Evolutionary conservation across 2,888 invertebrate species (phyloP).

Genomic region (Slavum lentiscoides): DNA sequence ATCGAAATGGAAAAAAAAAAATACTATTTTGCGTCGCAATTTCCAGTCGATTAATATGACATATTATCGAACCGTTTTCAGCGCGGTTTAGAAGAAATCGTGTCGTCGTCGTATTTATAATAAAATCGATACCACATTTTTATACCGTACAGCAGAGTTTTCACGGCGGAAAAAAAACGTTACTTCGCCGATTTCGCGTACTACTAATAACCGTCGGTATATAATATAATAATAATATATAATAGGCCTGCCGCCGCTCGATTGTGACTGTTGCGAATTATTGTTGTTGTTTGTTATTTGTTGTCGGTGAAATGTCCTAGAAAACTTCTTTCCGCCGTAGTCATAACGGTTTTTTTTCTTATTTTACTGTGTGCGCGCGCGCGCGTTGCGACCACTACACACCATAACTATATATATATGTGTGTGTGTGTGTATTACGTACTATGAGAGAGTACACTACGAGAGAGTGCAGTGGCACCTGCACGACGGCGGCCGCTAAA

Average conservation of each 20-base stretch:
- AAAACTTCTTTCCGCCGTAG: conserved; percentile 29
- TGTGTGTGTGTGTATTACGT: neutral
- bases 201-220: too few relatives aligned
- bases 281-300: conserved; percentile 9
- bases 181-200: too few relatives aligned
- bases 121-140: too few relatives aligned
- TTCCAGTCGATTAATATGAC: too few relatives aligned
- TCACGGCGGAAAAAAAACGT: too few relatives aligned
- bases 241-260: neutral
- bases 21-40: too few relatives aligned
- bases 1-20: too few relatives aligned
- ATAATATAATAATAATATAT: too few relatives aligned
- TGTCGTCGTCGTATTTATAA: too few relatives aligned
- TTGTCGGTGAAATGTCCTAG: conserved; percentile 33
- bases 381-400: neutral
- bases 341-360: conserved; percentile 39
- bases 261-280: conserved; percentile 27
- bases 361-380: neutral
- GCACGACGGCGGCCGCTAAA: conserved; percentile 15
- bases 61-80: too few relatives aligned
- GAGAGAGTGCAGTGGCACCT: conserved; percentile 47
- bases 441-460: neutral
- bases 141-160: too few relatives aligned
- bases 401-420: neutral
- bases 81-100: too few relatives aligned